These are phyloP conservation scores for Doris montereyensis DNA, from an alignment of 2,888 invertebrate species.

Conservation along the genomic window DNA sequence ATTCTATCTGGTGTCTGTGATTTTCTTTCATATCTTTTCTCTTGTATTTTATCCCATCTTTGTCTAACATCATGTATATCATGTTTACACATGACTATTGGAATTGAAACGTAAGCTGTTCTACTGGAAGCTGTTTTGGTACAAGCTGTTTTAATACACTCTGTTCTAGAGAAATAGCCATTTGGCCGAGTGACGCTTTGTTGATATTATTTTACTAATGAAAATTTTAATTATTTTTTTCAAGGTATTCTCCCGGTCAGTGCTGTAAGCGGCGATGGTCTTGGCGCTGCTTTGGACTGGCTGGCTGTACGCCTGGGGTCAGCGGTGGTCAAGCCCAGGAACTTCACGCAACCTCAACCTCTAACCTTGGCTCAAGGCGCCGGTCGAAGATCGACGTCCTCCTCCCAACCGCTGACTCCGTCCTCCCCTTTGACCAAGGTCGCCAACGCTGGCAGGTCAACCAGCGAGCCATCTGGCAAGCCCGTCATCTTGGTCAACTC, in stretches of 20 bases:
- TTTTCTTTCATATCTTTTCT: too few species aligned
- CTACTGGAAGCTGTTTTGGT: too few species aligned
- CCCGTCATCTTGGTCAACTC: conserved; percentile 38
- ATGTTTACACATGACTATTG: too few species aligned
- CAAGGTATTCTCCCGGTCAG: conserved; percentile 63
- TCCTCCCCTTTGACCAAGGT: neutral
- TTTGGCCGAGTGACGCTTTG: too few species aligned
- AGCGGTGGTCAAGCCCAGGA: conserved; percentile 43
- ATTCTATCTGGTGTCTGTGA: too few species aligned
- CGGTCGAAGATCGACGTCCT: neutral
- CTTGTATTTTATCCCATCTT: too few species aligned
- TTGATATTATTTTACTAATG: too few species aligned
- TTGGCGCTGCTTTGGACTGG: conserved; percentile 64
- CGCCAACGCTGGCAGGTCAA: neutral
- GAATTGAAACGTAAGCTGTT: too few species aligned
- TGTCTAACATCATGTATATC: too few species aligned
- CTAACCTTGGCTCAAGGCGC: conserved; percentile 9
- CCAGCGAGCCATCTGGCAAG: neutral
- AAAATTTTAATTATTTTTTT: too few species aligned
- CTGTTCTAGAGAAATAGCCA: too few species aligned
- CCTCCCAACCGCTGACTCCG: neutral
- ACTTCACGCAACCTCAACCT: conserved; percentile 26
- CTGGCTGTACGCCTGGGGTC: conserved; percentile 60
- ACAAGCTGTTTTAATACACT: too few species aligned
- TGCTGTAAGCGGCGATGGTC: conserved; percentile 60